phyloP scores from a whole-genome alignment of 1,140 invertebrate genomes.

The Zaprionus capensis region DNA sequence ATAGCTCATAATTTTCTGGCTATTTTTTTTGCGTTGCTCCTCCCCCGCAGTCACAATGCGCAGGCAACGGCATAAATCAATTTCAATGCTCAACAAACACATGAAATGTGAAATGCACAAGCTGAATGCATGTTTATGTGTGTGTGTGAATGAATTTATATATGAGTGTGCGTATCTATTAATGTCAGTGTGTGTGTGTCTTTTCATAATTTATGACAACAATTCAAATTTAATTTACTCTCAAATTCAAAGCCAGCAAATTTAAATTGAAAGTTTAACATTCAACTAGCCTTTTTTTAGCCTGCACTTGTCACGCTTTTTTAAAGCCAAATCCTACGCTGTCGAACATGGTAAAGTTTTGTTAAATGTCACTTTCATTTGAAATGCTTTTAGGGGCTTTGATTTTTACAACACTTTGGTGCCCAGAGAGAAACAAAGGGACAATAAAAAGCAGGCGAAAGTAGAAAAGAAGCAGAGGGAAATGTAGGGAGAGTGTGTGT shows the following conservation, averaged over 20 bases:
- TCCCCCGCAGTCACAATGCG: neutral
- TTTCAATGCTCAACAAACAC: conserved; percentile 63
- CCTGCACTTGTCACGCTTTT: neutral
- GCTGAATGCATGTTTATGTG: neutral
- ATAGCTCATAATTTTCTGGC: conserved; percentile 51
- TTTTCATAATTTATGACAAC: conserved; percentile 68
- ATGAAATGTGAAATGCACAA: conserved; percentile 50
- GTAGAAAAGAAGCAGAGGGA: conserved; percentile 7
- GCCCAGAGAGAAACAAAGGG: conserved; percentile 35
- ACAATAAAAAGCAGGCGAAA: conserved; percentile 3
- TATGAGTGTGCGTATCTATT: conserved; percentile 4
- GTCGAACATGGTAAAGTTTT: conserved; percentile 14
- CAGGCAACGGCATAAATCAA: conserved; percentile 66
- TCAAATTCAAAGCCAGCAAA: neutral
- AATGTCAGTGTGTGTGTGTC: conserved; percentile 33
- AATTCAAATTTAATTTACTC: conserved; percentile 59
- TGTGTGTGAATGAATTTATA: neutral
- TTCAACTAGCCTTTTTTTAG: neutral
- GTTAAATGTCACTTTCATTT: conserved; percentile 59
- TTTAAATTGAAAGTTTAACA: neutral
- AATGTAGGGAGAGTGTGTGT: conserved; percentile 2
- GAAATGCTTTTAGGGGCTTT: conserved; percentile 69
- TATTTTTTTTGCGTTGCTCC: conserved; percentile 27
- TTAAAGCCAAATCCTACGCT: conserved; percentile 19
- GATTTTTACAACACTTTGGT: conserved; percentile 51